Percentiles rank a stretch among this genome's conserved stretches.
phyloP scores from a whole-genome alignment of 2,888 invertebrate genomes.

The Drosophila neotestacea region DNA sequence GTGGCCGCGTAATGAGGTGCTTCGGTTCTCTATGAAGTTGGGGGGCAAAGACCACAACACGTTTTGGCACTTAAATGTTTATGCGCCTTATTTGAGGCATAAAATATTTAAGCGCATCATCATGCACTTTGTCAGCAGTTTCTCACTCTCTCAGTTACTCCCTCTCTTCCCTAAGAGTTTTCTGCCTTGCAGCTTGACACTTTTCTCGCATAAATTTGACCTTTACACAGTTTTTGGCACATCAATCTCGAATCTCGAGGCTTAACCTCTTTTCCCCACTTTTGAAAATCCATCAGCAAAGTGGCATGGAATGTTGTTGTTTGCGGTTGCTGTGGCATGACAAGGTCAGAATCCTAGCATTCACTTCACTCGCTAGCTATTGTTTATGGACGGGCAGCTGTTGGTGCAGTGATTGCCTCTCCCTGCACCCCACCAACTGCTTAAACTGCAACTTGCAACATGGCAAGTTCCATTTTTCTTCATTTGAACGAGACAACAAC shows the following conservation, averaged over 20 bases:
- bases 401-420: slow-evolving; percentile 42
- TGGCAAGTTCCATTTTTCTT: slow-evolving; percentile 69
- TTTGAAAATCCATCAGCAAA: too few relatives aligned
- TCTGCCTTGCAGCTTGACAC: slow-evolving; percentile 40
- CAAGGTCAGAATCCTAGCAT: slow-evolving; percentile 49
- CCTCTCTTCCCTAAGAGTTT: not conserved
- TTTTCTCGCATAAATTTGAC: slow-evolving; percentile 70
- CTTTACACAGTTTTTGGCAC: slow-evolving; percentile 61
- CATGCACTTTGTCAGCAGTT: slow-evolving; percentile 67
- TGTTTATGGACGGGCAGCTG: slow-evolving; percentile 57
- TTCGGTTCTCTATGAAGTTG: slow-evolving; percentile 3
- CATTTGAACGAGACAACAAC: slow-evolving; percentile 61
- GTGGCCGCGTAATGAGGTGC: slow-evolving; percentile 36
- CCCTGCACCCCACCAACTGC: slow-evolving; percentile 35
- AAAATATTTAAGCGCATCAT: slow-evolving; percentile 76
- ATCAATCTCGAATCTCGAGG: slow-evolving; percentile 70
- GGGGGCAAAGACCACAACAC: slow-evolving; percentile 53
- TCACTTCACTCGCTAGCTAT: slow-evolving; percentile 24
- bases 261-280: not conserved
- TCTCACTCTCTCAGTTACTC: not conserved
- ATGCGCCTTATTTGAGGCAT: slow-evolving; percentile 58
- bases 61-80: slow-evolving; percentile 77
- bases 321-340: slow-evolving; percentile 27
- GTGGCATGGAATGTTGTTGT: not conserved
- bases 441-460: slow-evolving; percentile 43